Base-by-base conservation (phyloP, 2,113 vertebrate species). In the Sylvilagus bachmani region DNA sequence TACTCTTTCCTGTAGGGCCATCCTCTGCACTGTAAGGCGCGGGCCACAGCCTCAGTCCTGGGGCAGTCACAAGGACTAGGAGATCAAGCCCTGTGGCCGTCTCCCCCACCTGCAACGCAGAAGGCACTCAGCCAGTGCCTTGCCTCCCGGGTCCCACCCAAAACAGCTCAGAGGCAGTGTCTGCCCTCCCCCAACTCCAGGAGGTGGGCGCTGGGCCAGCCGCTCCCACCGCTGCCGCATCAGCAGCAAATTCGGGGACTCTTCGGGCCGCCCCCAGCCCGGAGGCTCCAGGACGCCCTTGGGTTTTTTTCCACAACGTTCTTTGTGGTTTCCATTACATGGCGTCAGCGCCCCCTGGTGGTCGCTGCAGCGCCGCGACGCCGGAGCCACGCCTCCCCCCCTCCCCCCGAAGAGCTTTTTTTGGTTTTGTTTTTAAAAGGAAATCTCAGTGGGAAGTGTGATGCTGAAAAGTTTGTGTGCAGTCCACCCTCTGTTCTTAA, bases 311-410 rank as follows among this genome's bases (percentile, higher is more conserved):
- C 4, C 21, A 4, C 2, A 7, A 44, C 21, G 1, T 7, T 7
- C 36, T 0, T 58, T 2, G 33, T 2, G 16, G 4, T 49, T 24
- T 29, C n/a, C 77, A 27, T 71, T 1, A 61, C 51, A 75, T 0
- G 33, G 67, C 17, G 11, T 64, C 14, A 49, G 69, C 64, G 85
- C 93, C 96, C 95, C 91, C 95, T 97, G 75, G 96, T 79, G 96
- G 91, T 91, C 85, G 5, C 51, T 0, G 13, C 3, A 1, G n/a
- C 51, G 2, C 27, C 78, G 82, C 3, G 21, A n/a, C 17, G 25
- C 21, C 53, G 36, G 21, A 9, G 12, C n/a, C 6, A 3, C 10
- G 8, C 9, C 5, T 27, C 36, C 69, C 70, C 21, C 6, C 4
- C 38, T 14, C 38, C 5, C 73, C 24, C 10, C 27, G 4, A 4